Base-by-base conservation (phyloP, 2,797 vertebrate genomes). In the Alauda arvensis region DNA sequence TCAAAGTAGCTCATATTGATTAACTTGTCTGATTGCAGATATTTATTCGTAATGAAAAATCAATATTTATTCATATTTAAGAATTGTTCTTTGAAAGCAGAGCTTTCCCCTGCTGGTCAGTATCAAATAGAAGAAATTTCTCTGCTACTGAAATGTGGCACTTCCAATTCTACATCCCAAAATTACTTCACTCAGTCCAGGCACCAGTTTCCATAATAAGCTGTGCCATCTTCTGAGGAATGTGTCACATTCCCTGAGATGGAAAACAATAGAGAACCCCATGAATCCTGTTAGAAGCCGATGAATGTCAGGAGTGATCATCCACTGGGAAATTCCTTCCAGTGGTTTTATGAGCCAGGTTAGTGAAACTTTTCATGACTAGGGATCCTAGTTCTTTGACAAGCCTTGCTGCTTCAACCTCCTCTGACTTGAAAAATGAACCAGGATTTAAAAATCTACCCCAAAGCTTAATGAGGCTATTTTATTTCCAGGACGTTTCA, bases 31-130 rank as follows among this genome's bases (percentile, higher is more conserved):
- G 80, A 42, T 34, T 55, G 57, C 31, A 80, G 28, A 34, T 60
- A 66, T 18, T 65, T 87, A 43, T 60, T 80, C 1, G 2, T 60
- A 77, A 91, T 66, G 40, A 77, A 85, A 76, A 74, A 59, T 66
- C 67, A 85, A 46, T 92, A 79, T 82, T 91, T 76, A 79, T 80
- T 77, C 33, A 46, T 80, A 75, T 85, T 91, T 86, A 68, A 77
- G 63, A 86, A 72, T 43, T 0, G 0, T 71, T 88, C 52, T 75
- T 63, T 53, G 83, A 93, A 83, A 87, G 77, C 57, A 80, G 69
- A 80, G 18, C 28, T 88, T 85, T 83, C 3, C 6, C 20, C 33
- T 39, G 5, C 45, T 75, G 79, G 57, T 53, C 23, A 81, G 12
- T 70, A 62, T 12, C 33, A 77, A 59, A 42, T 48, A 65, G 31